These are phyloP conservation scores for Calephelis nemesis DNA, from an alignment of 1,140 invertebrate genomes.

Conservation along the genomic window DNA sequence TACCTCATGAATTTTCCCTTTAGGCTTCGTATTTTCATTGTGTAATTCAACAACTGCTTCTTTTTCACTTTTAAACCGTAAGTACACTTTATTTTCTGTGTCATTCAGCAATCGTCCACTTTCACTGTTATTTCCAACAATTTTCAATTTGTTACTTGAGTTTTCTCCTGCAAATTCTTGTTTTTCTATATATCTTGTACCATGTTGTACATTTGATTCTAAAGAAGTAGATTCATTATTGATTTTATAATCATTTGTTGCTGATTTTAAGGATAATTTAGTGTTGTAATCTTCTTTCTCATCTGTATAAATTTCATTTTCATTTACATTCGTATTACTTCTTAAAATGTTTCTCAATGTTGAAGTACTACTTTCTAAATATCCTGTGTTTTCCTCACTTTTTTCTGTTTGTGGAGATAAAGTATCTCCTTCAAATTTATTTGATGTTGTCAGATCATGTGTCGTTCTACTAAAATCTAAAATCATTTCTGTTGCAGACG, in stretches of 20 bases:
- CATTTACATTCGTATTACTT: background rate
- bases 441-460: background rate
- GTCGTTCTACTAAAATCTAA: background rate
- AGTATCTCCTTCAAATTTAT: background rate
- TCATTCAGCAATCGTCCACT: too few species aligned
- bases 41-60: background rate
- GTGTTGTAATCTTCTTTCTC: background rate
- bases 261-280: background rate
- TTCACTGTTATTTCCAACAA: too few species aligned
- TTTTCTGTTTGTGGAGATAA: background rate
- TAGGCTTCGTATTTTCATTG: background rate
- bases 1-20: conserved; percentile 24
- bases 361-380: background rate
- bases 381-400: background rate
- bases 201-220: too few species aligned
- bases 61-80: too few species aligned
- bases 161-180: too few species aligned
- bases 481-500: conserved; percentile 24
- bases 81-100: too few species aligned
- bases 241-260: too few species aligned
- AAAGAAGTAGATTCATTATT: too few species aligned
- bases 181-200: too few species aligned
- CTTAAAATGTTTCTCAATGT: background rate
- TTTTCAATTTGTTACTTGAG: too few species aligned
- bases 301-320: background rate